Conservation (phyloP, 2,888 invertebrate species). For the Xestia c-nigrum region DNA sequence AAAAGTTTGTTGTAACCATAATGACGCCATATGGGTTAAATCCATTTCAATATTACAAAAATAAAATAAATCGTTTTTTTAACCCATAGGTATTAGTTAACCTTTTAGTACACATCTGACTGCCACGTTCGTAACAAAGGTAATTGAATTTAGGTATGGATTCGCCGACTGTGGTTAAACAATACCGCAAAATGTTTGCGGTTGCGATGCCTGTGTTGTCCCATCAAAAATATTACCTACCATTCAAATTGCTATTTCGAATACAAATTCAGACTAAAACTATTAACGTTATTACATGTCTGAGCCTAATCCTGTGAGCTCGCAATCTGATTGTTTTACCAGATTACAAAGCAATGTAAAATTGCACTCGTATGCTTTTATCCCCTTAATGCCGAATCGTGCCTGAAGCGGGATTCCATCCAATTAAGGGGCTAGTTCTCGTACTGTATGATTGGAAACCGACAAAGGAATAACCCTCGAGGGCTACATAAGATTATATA, state of each 20-base stretch:
- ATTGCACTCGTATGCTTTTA: conserved; percentile 71
- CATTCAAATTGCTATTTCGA: conserved; percentile 35
- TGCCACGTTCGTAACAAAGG: conserved; percentile 43
- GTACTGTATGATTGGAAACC: conserved; percentile 85
- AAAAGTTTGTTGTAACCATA: conserved; percentile 69
- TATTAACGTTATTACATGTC: conserved; percentile 61
- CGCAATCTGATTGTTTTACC: conserved; percentile 65
- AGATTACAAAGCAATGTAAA: conserved; percentile 75
- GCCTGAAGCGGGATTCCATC: conserved; percentile 82
- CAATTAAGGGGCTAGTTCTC: conserved; percentile 85
- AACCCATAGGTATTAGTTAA: conserved; percentile 39
- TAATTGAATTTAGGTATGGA: conserved; percentile 58
- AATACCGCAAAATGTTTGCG: conserved; percentile 46
- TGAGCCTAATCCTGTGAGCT: conserved; percentile 60
- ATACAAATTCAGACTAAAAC: conserved; percentile 49
- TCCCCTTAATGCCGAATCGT: conserved; percentile 70
- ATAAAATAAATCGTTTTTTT: conserved; percentile 50
- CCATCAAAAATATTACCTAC: conserved; percentile 43
- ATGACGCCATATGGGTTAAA: conserved; percentile 64
- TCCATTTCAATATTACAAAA: conserved; percentile 54
- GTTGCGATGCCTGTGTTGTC: conserved; percentile 45
- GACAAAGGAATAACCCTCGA: conserved; percentile 76
- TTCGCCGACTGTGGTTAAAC: conserved; percentile 35
- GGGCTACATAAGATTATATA: conserved; percentile 72
- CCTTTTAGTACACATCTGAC: conserved; percentile 46